Evolutionary conservation across 1,140 invertebrate genomes (phyloP).

Genomic region (Bombus pascuorum): DNA sequence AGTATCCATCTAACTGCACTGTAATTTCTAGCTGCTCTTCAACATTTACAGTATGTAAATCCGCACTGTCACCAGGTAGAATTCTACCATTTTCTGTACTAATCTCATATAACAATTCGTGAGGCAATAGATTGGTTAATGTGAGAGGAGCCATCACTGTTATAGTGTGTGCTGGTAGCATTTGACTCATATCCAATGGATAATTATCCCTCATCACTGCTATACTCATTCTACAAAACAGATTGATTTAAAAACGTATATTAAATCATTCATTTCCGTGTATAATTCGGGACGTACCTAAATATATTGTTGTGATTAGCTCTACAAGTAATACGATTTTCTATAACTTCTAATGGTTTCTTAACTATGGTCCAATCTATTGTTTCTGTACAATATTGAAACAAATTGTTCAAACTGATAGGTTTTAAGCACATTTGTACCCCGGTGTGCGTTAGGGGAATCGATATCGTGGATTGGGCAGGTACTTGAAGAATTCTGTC

Average conservation of each 20-base stretch:
- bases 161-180: slow-evolving; percentile 93
- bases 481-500: slow-evolving; percentile 76
- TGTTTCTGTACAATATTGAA: slow-evolving; percentile 85
- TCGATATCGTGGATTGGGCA: slow-evolving; percentile 82
- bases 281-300: slow-evolving; percentile 58
- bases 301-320: slow-evolving; percentile 79
- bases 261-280: background rate
- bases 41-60: slow-evolving; percentile 82
- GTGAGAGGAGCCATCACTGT: slow-evolving; percentile 92
- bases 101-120: slow-evolving; percentile 88
- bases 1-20: slow-evolving; percentile 92
- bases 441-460: slow-evolving; percentile 86
- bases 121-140: slow-evolving; percentile 90
- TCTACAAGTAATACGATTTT: slow-evolving; percentile 79
- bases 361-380: slow-evolving; percentile 87
- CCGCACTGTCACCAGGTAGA: slow-evolving; percentile 84
- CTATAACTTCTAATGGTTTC: slow-evolving; percentile 83
- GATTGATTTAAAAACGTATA: slow-evolving; percentile 11
- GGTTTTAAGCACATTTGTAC: slow-evolving; percentile 86
- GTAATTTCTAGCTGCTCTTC: slow-evolving; percentile 87
- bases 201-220: slow-evolving; percentile 91
- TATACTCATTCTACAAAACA: slow-evolving; percentile 88
- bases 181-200: slow-evolving; percentile 84
- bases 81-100: slow-evolving; percentile 84
- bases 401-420: slow-evolving; percentile 77